A percentile compares a stretch with the other conserved stretches of the same genome.
Conservation (phyloP, 1,140 invertebrate genomes). For the Cylas formicarius region DNA sequence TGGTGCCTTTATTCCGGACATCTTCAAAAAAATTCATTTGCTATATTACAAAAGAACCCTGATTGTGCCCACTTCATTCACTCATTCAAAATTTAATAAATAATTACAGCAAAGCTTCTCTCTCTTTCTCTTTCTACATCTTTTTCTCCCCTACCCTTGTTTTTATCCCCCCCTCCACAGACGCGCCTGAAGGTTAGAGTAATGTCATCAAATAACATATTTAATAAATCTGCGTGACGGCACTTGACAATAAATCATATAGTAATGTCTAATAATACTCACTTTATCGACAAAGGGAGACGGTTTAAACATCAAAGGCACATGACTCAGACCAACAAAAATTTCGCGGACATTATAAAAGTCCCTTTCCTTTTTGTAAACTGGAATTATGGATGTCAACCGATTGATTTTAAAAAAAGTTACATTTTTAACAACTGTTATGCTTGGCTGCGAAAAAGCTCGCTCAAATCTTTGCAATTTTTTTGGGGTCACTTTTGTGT, state of each 20-base stretch:
- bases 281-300: slow-evolving; percentile 56
- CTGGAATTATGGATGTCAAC: slow-evolving; percentile 48
- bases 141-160: no score
- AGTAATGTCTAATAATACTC: no score
- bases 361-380: slow-evolving; percentile 48
- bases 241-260: slow-evolving; percentile 24
- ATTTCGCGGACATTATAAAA: slow-evolving; percentile 54
- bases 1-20: no score
- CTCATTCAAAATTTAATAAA: no score
- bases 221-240: neutral
- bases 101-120: no score
- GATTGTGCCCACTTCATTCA: no score
- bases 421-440: slow-evolving; percentile 53
- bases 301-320: slow-evolving; percentile 57
- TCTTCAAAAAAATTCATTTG: no score
- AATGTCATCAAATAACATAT: no score
- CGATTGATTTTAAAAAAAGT: slow-evolving; percentile 63
- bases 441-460: slow-evolving; percentile 62
- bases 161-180: no score
- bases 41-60: no score
- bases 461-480: slow-evolving; percentile 73
- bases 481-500: slow-evolving; percentile 59
- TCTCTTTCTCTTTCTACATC: no score
- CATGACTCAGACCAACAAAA: slow-evolving; percentile 62
- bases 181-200: no score